These are phyloP conservation scores for Kryptolebias ocellatus DNA, from an alignment of 2,797 vertebrate genomes.

Conservation along the genomic window DNA sequence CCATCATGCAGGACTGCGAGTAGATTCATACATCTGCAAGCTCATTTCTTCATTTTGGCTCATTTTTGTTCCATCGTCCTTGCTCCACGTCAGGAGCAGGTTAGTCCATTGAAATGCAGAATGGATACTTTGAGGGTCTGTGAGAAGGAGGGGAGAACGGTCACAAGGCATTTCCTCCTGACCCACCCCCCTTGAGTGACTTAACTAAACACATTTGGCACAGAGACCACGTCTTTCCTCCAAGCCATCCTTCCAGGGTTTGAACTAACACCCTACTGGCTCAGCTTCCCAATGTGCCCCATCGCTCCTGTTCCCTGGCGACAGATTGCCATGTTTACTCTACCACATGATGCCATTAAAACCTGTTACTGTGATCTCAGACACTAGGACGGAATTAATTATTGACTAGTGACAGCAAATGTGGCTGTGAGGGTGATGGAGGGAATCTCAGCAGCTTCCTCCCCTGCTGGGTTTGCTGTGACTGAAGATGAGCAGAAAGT, in stretches of 20 bases:
- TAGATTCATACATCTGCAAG: conserved; percentile 44
- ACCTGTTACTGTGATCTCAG: conserved; percentile 86
- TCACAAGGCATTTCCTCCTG: conserved; percentile 84
- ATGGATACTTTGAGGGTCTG: conserved; percentile 74
- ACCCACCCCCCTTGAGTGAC: conserved; percentile 82
- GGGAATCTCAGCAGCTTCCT: conserved; percentile 58
- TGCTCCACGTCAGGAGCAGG: conserved; percentile 78
- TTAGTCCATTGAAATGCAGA: conserved; percentile 85
- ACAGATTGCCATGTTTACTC: conserved; percentile 88
- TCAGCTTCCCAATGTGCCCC: conserved; percentile 75
- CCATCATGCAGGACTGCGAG: conserved; percentile 55
- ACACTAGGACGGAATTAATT: conserved; percentile 81
- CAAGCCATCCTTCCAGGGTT: conserved; percentile 76
- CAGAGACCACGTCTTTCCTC: conserved; percentile 70
- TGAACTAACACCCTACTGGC: conserved; percentile 78
- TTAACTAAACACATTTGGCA: conserved; percentile 84
- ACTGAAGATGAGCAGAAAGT: conserved; percentile 73
- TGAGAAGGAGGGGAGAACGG: conserved; percentile 76
- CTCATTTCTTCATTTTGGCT: conserved; percentile 61
- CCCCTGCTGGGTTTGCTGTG: conserved; percentile 64
- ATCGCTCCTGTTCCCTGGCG: conserved; percentile 78
- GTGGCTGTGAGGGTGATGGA: conserved; percentile 69
- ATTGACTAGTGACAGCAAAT: conserved; percentile 83
- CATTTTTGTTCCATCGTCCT: conserved; percentile 75
- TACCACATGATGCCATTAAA: conserved; percentile 85